Conservation (phyloP, 2,888 invertebrate species). For the Nasonovia ribisnigri region DNA sequence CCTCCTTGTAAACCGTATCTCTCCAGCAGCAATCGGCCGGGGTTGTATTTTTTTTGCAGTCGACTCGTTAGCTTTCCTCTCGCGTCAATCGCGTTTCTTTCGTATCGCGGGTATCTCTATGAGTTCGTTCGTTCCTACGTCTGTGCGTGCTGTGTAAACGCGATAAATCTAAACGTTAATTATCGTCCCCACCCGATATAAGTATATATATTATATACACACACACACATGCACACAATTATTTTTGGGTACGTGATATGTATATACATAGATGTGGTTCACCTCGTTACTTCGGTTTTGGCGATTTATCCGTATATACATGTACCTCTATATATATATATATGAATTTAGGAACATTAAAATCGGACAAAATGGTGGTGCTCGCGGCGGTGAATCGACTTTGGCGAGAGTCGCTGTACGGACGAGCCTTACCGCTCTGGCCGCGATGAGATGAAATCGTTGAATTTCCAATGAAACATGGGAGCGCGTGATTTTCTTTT, state of each 20-base stretch:
- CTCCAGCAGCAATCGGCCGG: neutral
- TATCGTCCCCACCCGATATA: neutral
- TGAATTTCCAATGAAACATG: slow-evolving; percentile 45
- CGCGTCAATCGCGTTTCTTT: neutral
- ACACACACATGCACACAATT: neutral
- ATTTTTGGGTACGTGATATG: neutral
- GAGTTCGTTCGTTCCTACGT: neutral
- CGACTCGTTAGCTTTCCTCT: neutral
- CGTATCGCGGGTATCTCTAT: neutral
- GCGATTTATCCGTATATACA: neutral
- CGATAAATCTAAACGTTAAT: neutral
- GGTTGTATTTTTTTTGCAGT: neutral
- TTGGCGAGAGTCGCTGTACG: neutral
- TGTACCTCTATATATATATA: neutral
- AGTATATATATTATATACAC: neutral
- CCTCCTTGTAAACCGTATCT: neutral
- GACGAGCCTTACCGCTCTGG: neutral
- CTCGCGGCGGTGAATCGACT: neutral
- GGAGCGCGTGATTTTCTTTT: slow-evolving; percentile 49
- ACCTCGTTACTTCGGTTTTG: neutral
- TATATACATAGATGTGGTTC: neutral
- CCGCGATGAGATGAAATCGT: slow-evolving; percentile 34
- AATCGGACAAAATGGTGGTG: neutral
- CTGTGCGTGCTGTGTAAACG: neutral
- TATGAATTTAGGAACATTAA: neutral